phyloP scores from a whole-genome alignment of 1,140 invertebrate species.

The Ptiloglossa arizonensis region DNA sequence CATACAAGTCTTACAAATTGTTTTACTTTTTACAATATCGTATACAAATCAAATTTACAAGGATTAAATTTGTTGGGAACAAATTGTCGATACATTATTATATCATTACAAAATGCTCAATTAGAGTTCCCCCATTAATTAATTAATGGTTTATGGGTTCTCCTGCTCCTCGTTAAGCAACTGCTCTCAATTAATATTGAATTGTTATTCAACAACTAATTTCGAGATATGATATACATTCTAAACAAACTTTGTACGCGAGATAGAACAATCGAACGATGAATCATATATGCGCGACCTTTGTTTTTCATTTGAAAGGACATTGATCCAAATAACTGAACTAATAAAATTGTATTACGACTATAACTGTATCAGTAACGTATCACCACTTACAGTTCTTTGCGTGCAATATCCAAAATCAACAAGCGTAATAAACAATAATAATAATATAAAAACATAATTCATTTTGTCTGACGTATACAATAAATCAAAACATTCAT shows the following conservation, averaged over 20 bases:
- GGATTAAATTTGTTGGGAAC: neutral
- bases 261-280: slow-evolving; percentile 54
- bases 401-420: slow-evolving; percentile 32
- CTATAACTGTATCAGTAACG: neutral
- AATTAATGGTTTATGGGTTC: slow-evolving; percentile 46
- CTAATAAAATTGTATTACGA: neutral
- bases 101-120: neutral
- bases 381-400: slow-evolving; percentile 49
- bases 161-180: slow-evolving; percentile 45
- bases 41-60: neutral
- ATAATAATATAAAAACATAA: slow-evolving; percentile 40
- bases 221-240: slow-evolving; percentile 1
- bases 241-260: slow-evolving; percentile 11
- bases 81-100: neutral
- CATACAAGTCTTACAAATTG: neutral
- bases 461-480: slow-evolving; percentile 48
- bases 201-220: slow-evolving; percentile 23
- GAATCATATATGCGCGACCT: slow-evolving; percentile 48
- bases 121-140: slow-evolving; percentile 49
- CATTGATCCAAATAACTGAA: slow-evolving; percentile 1
- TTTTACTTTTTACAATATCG: neutral
- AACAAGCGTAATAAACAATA: slow-evolving; percentile 33
- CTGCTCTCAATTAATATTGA: slow-evolving; percentile 34
- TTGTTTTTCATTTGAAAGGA: slow-evolving; percentile 19
- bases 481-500: slow-evolving; percentile 27